Percentiles rank a stretch among this genome's conserved stretches.
phyloP scores from a whole-genome alignment of 1,140 invertebrate species.

The Platyscapa corneri region DNA sequence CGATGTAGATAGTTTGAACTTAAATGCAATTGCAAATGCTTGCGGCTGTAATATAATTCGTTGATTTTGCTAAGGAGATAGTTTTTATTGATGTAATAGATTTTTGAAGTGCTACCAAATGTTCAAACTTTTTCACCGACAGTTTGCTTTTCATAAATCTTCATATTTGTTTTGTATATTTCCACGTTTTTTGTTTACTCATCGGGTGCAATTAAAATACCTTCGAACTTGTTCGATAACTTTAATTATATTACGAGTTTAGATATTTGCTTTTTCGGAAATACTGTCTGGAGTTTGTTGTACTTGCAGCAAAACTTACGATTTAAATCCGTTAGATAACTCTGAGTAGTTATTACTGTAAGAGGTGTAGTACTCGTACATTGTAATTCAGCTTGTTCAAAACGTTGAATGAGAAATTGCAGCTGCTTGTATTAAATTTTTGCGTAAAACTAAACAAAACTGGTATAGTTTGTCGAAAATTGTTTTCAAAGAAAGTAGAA shows the following conservation, averaged over 20 bases:
- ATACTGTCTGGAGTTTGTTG: background rate
- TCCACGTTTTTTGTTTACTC: too few species aligned
- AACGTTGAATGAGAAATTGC: background rate
- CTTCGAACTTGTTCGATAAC: too few species aligned
- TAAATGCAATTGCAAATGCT: too few species aligned
- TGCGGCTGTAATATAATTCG: too few species aligned
- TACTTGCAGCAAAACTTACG: background rate
- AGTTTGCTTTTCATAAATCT: too few species aligned
- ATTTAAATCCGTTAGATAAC: background rate
- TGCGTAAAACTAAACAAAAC: background rate
- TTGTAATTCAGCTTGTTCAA: background rate
- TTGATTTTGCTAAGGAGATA: too few species aligned
- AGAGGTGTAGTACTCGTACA: background rate
- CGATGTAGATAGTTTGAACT: too few species aligned
- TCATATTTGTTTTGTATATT: too few species aligned
- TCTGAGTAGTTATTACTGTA: background rate
- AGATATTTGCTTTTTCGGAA: background rate
- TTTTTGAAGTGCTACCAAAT: too few species aligned
- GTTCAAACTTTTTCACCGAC: too few species aligned
- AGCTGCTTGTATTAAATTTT: background rate
- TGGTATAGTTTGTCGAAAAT: background rate
- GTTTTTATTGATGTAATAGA: too few species aligned
- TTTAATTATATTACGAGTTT: background rate
- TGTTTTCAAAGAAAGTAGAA: background rate
- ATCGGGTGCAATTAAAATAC: too few species aligned